Percentiles rank a stretch among this genome's conserved stretches.
Evolutionary conservation across 35 echinoderm and acorn worm genomes (phyloP).

Genomic region (Patiria miniata): DNA sequence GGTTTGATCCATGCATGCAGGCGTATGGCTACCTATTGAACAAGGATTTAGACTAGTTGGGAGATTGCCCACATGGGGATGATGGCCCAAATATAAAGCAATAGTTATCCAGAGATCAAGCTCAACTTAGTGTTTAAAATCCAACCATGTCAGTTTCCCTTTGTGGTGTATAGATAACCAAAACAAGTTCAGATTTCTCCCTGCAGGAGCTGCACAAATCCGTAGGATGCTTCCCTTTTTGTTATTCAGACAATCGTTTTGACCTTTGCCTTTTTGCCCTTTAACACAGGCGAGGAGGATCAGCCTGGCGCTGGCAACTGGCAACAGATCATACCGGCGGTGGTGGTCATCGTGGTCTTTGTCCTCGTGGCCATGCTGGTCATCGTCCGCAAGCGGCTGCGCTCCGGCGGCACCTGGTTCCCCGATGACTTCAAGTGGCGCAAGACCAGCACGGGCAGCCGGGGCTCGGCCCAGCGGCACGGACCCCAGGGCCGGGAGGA

Average conservation of each 20-base stretch:
- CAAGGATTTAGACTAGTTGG: too few species aligned
- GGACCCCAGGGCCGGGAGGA: conserved; percentile 25
- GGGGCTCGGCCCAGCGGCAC: not conserved
- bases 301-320: not conserved
- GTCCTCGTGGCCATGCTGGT: conserved; percentile 35
- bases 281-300: not conserved
- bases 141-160: too few species aligned
- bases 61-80: too few species aligned
- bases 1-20: too few species aligned
- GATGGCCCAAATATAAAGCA: too few species aligned
- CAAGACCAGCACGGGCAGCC: not conserved
- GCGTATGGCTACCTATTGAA: too few species aligned
- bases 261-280: not conserved
- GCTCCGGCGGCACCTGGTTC: conserved; percentile 52
- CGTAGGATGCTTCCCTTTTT: too few species aligned
- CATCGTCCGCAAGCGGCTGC: conserved; percentile 42
- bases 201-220: too few species aligned
- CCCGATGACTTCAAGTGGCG: conserved; percentile 40
- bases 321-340: conserved; percentile 19
- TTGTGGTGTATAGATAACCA: too few species aligned
- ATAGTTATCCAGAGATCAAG: too few species aligned
- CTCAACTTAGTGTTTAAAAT: too few species aligned
- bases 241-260: not conserved
- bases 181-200: too few species aligned
- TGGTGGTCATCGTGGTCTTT: conserved; percentile 54